A percentile compares a stretch with the other conserved stretches of the same genome.
These are phyloP conservation scores for Eupithecia insigniata DNA, from an alignment of 2,888 invertebrate species.

Conservation along the genomic window DNA sequence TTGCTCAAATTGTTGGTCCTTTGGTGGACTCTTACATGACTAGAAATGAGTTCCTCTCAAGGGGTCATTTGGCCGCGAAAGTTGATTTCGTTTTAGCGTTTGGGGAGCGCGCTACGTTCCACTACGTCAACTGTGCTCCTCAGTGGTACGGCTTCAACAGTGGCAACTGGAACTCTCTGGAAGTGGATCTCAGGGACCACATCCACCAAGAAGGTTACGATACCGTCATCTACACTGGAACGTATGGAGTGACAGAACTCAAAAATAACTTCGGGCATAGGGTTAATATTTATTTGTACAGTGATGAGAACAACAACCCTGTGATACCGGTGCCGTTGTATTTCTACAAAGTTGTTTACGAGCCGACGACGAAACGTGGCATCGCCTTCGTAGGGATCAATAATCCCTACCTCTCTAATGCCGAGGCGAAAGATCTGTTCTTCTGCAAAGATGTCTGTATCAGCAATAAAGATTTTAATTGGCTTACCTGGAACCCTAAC, in stretches of 20 bases:
- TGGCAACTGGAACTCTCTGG: constrained; percentile 85
- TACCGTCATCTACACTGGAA: constrained; percentile 85
- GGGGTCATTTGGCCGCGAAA: constrained; percentile 87
- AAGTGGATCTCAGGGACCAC: constrained; percentile 73
- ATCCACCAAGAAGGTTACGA: constrained; percentile 62
- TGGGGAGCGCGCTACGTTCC: constrained; percentile 86
- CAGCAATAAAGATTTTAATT: constrained; percentile 77
- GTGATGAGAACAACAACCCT: constrained; percentile 68
- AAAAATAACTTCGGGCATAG: constrained; percentile 65
- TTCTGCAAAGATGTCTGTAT: constrained; percentile 81
- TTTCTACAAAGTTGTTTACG: constrained; percentile 83
- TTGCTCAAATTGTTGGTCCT: constrained; percentile 61
- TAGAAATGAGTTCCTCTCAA: constrained; percentile 71
- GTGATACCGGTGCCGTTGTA: constrained; percentile 76
- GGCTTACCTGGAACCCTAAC: constrained; percentile 84
- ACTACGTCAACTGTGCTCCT: constrained; percentile 87
- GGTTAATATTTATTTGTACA: constrained; percentile 70
- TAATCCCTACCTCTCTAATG: constrained; percentile 80
- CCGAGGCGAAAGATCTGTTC: constrained; percentile 61
- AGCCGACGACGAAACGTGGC: constrained; percentile 74
- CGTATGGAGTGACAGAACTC: constrained; percentile 83
- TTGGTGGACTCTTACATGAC: constrained; percentile 71
- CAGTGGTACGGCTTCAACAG: constrained; percentile 87
- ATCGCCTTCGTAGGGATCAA: constrained; percentile 86
- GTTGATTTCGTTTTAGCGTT: constrained; percentile 86